Evolutionary conservation across 2,113 vertebrate species (phyloP), one percentile per base, ranked within the genome.

Genomic region (Carollia perspicillata): DNA sequence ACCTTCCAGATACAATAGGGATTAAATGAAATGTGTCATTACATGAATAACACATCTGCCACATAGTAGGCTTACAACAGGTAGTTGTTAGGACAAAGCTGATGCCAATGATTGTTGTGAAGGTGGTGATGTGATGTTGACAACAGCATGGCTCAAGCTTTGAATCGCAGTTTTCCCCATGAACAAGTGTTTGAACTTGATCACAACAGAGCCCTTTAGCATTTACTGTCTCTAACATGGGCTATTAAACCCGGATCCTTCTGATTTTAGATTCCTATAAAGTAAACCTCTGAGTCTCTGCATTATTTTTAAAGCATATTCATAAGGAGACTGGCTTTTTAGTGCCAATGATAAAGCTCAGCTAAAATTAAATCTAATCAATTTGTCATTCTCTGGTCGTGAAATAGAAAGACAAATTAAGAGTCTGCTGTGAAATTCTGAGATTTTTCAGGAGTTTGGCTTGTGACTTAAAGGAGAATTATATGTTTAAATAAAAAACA

Each of bases 281-380:
- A 90, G 40, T 90, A 88, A 84, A 87, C 10, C 11, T 79, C 18
- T 26, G 8, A 84, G 12, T 92, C 20, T 58, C 95, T 49, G 55
- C 33, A 60, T 72, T 96, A 14, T 49, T 84, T 93, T 83, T 53
- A 90, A 88, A 96, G 14, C 18, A 69, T 23, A 5, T 65, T 96
- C 40, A 37, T 60, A 58, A 55, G 13, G 44, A 63, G 18, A 53
- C 14, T 72, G 44, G 22, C 8, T 72, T 93, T 74, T 58, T 35
- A 84, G 47, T 68, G 22, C 35, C 10, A 88, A 28, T 60, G 37
- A 63, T 28, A 92, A 93, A 95, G 16, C 11, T 80, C 10, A 80
- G 18, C n/a, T 92, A 58, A 88, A 92, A 49, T 90, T 28, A 92
- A 85, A 22, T 47, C n/a, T 49, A 66, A 49, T 83, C 86, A 93